Percentiles rank a stretch among this genome's conserved stretches.
phyloP scores from a whole-genome alignment of 2,888 invertebrate species.

The Metellina segmentata region DNA sequence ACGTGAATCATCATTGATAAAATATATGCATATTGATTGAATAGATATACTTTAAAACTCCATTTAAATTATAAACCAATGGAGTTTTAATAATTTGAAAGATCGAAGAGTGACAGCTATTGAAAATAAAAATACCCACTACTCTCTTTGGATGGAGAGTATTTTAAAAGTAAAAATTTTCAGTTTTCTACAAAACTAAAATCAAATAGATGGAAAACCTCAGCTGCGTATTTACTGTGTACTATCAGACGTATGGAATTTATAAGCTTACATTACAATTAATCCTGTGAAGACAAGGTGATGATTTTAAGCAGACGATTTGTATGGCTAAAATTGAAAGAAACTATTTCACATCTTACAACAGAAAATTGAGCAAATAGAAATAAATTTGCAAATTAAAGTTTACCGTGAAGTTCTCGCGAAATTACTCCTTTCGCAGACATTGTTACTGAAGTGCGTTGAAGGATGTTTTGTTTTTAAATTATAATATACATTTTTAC shows the following conservation, averaged over 20 bases:
- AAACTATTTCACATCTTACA: neutral
- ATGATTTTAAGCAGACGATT: too few relatives aligned
- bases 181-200: neutral
- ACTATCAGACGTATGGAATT: neutral
- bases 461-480: constrained; percentile 14
- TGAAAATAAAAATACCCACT: too few relatives aligned
- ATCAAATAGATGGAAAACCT: neutral
- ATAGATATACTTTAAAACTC: too few relatives aligned
- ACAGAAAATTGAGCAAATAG: neutral
- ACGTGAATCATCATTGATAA: too few relatives aligned
- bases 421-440: constrained; percentile 73
- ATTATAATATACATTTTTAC: constrained; percentile 53
- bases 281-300: neutral
- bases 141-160: too few relatives aligned
- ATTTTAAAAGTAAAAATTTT: too few relatives aligned
- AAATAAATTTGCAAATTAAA: constrained; percentile 19
- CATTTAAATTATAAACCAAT: too few relatives aligned
- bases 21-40: too few relatives aligned
- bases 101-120: too few relatives aligned
- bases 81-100: too few relatives aligned
- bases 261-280: neutral
- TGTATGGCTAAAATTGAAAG: too few relatives aligned
- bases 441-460: constrained; percentile 30
- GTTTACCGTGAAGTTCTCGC: constrained; percentile 75
- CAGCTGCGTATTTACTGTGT: neutral